Conservation (phyloP, 2,797 vertebrate genomes). For the Mus minutoides region DNA sequence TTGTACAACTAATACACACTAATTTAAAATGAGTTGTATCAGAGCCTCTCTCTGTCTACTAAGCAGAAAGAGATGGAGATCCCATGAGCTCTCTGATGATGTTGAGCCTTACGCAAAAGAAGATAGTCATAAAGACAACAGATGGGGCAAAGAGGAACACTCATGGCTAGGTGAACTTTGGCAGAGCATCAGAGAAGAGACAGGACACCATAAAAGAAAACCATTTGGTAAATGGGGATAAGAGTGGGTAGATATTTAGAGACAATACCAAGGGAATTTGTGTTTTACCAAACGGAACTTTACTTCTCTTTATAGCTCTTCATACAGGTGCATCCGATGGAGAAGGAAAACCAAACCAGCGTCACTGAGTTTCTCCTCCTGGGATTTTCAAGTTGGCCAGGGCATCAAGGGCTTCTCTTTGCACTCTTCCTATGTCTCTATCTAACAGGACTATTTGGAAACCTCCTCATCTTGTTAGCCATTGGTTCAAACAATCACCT, state of each 20-base stretch:
- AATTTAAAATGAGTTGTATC: background rate
- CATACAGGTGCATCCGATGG: constrained; percentile 34
- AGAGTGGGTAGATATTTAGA: background rate
- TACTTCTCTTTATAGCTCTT: constrained; percentile 39
- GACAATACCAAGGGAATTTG: background rate
- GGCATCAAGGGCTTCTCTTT: constrained; percentile 28
- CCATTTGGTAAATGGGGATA: background rate
- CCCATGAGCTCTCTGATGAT: background rate
- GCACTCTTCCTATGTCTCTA: constrained; percentile 64
- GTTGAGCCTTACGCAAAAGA: background rate
- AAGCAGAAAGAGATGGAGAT: background rate
- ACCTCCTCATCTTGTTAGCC: constrained; percentile 64
- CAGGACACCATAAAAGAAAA: background rate
- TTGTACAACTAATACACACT: background rate
- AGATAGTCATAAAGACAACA: background rate
- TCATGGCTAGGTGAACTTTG: background rate
- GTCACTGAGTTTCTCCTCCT: constrained; percentile 77
- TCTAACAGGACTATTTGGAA: constrained; percentile 64
- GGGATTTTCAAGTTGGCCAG: constrained; percentile 67
- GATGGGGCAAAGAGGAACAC: background rate
- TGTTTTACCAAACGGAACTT: constrained; percentile 1
- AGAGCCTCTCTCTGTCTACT: background rate
- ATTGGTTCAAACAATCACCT: constrained; percentile 50
- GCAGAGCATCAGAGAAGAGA: background rate
- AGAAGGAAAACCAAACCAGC: constrained; percentile 67